These are phyloP conservation scores for Lasioglossum malachurum DNA, from an alignment of 2,888 invertebrate genomes.

Conservation along the genomic window DNA sequence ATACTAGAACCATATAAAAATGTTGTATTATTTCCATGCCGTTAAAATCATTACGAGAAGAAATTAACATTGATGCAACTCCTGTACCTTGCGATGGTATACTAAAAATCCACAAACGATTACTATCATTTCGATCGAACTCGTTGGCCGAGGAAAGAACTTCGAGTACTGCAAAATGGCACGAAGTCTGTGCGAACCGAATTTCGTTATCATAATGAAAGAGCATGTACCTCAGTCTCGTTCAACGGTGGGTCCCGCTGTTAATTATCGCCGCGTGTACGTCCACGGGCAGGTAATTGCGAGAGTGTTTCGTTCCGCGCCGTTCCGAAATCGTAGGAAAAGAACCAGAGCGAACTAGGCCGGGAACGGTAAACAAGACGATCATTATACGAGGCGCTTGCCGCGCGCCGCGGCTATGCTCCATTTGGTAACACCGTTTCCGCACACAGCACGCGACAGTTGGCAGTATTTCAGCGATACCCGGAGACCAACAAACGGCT, in stretches of 20 bases:
- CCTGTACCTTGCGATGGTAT: no score
- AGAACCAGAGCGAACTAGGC: background rate
- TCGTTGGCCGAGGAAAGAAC: no score
- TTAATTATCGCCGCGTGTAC: background rate
- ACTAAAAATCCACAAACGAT: no score
- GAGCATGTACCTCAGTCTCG: background rate
- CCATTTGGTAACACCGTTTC: slow-evolving; percentile 5
- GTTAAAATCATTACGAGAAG: no score
- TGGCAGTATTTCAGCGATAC: slow-evolving; percentile 11
- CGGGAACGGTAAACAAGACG: background rate
- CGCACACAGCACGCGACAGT: slow-evolving; percentile 2
- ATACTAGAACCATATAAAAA: no score
- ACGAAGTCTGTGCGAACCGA: background rate
- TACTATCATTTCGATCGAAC: no score
- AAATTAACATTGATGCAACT: no score
- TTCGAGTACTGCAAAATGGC: background rate
- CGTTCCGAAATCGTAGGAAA: background rate
- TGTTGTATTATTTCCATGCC: no score
- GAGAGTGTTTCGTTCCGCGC: background rate
- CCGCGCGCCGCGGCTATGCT: background rate
- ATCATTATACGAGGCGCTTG: background rate
- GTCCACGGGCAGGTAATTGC: background rate
- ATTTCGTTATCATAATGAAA: background rate
- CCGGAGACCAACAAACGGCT: slow-evolving; percentile 27
- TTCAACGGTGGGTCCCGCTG: background rate